Percentiles rank a stretch among this genome's conserved stretches.
Conservation (phyloP, 2,113 vertebrate genomes). For the Hipposideros armiger region DNA sequence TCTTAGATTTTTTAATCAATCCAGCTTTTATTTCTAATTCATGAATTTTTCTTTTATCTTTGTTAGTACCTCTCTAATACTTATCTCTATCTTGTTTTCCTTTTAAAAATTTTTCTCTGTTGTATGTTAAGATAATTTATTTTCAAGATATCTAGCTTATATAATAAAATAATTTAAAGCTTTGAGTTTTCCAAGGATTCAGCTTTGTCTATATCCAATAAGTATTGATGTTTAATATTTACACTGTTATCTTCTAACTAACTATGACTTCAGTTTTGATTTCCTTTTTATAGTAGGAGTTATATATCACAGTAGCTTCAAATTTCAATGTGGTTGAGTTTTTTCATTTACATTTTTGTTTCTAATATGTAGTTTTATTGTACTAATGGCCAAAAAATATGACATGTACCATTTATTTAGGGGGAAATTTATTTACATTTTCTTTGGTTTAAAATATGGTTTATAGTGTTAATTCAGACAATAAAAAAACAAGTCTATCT, state of each 20-base stretch:
- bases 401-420: neutral
- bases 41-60: neutral
- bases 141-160: neutral
- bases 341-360: neutral
- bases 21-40: neutral
- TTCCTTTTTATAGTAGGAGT: neutral
- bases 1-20: neutral
- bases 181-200: neutral
- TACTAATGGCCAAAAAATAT: neutral
- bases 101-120: neutral
- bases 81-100: neutral
- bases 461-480: neutral
- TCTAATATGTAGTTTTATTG: neutral
- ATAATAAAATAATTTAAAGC: neutral
- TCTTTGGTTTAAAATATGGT: neutral
- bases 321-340: neutral
- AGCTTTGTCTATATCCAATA: neutral
- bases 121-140: neutral
- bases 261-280: neutral
- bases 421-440: neutral
- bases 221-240: neutral
- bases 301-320: neutral
- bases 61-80: neutral
- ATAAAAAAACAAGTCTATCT: neutral
- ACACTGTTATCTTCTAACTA: neutral